Conservation (phyloP, 1,140 invertebrate genomes). For the Chrysopa pallens region DNA sequence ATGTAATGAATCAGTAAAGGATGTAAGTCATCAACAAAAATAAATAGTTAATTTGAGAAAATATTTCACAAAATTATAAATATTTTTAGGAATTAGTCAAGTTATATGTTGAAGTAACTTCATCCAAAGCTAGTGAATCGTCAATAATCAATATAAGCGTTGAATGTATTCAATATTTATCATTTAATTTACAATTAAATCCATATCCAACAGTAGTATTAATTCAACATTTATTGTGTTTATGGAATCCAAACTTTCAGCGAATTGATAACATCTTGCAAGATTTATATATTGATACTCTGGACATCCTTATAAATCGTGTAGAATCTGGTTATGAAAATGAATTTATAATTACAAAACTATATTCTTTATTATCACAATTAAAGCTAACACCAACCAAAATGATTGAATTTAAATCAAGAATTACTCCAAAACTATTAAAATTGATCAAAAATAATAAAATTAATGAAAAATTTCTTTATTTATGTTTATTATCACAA, state of each 20-base stretch:
- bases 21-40: too few relatives aligned
- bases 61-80: too few relatives aligned
- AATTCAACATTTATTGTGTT: neutral
- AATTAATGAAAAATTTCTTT: neutral
- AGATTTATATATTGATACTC: neutral
- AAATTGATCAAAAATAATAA: neutral
- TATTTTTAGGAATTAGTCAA: neutral
- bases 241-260: neutral
- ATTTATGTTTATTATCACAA: neutral
- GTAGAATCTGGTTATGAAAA: neutral
- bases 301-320: neutral
- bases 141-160: neutral
- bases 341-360: neutral
- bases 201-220: neutral
- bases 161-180: neutral
- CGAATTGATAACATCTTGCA: neutral
- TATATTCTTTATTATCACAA: neutral
- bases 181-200: neutral
- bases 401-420: neutral
- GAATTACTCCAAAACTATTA: neutral
- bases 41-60: too few relatives aligned
- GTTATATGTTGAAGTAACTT: neutral
- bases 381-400: neutral
- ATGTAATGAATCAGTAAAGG: too few relatives aligned
- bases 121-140: neutral